Percentiles rank a stretch among this genome's conserved stretches.
Conservation (phyloP, 2,113 vertebrate genomes). For the Planiliza haematocheilus region DNA sequence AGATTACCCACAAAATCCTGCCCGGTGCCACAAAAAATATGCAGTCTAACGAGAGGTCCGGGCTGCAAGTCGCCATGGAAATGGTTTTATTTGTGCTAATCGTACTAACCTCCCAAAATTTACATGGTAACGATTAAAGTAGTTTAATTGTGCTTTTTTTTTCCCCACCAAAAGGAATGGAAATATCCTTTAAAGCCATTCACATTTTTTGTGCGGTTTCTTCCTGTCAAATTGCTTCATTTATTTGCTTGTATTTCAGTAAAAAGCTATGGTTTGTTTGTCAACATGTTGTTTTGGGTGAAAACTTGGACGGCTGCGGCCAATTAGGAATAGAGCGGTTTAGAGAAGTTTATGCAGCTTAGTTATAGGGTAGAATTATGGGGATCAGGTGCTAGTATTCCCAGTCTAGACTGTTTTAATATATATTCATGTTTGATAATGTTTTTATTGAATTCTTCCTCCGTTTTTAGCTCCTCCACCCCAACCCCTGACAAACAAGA, state of each 20-base stretch:
- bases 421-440: background rate
- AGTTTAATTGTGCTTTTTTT: slow-evolving; percentile 11
- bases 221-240: background rate
- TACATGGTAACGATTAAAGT: slow-evolving; percentile 25
- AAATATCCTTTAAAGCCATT: background rate
- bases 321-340: background rate
- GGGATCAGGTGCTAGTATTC: background rate
- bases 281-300: too few relatives aligned
- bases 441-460: slow-evolving; percentile 1
- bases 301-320: too few relatives aligned
- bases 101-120: slow-evolving; percentile 12
- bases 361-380: background rate
- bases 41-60: background rate
- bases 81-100: slow-evolving; percentile 37
- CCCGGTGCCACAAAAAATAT: slow-evolving; percentile 25
- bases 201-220: background rate
- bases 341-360: background rate
- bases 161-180: background rate
- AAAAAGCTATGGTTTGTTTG: too few relatives aligned
- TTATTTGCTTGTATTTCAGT: background rate
- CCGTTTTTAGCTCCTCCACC: background rate
- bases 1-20: slow-evolving; percentile 46
- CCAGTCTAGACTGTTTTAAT: background rate
- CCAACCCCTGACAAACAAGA: background rate
- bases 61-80: slow-evolving; percentile 22